Conservation (phyloP, 2,113 vertebrate genomes). For the Siphamia tubifer region DNA sequence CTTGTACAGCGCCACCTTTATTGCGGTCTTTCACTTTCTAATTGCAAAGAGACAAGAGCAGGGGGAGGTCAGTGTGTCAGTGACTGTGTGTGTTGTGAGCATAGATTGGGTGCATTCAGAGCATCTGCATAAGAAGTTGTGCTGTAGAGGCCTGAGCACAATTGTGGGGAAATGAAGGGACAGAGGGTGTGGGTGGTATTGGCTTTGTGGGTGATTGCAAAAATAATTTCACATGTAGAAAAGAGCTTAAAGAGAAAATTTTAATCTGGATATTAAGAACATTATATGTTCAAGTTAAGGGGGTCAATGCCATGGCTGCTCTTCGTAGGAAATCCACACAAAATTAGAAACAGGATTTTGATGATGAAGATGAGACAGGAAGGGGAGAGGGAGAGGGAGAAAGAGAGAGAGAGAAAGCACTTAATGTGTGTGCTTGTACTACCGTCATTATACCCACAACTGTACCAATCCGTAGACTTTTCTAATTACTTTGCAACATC, state of each 20-base stretch:
- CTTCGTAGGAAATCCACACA: conserved; percentile 75
- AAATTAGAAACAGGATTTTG: conserved; percentile 81
- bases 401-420: conserved; percentile 14
- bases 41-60: conserved; percentile 71
- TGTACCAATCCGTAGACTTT: conserved; percentile 54
- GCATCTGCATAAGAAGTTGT: conserved; percentile 57
- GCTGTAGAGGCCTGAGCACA: conserved; percentile 54
- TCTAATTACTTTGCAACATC: conserved; percentile 72
- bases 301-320: conserved; percentile 71
- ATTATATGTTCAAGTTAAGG: conserved; percentile 77
- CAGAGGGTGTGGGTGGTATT: conserved; percentile 40
- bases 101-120: conserved; percentile 50
- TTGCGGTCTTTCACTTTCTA: conserved; percentile 77
- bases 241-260: conserved; percentile 78
- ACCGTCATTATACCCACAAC: conserved; percentile 35
- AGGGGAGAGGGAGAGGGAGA: not conserved
- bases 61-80: conserved; percentile 33
- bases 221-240: conserved; percentile 81
- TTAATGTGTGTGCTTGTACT: conserved; percentile 51
- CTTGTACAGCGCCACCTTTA: conserved; percentile 76
- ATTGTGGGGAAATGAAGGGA: conserved; percentile 30
- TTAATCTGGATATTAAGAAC: conserved; percentile 84
- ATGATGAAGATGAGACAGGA: conserved; percentile 65
- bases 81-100: conserved; percentile 1
- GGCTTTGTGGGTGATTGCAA: conserved; percentile 76